A percentile compares a stretch with the other conserved stretches of the same genome.
Evolutionary conservation across 2,113 vertebrate genomes (phyloP).

Genomic region (Sceloporus tristichus): DNA sequence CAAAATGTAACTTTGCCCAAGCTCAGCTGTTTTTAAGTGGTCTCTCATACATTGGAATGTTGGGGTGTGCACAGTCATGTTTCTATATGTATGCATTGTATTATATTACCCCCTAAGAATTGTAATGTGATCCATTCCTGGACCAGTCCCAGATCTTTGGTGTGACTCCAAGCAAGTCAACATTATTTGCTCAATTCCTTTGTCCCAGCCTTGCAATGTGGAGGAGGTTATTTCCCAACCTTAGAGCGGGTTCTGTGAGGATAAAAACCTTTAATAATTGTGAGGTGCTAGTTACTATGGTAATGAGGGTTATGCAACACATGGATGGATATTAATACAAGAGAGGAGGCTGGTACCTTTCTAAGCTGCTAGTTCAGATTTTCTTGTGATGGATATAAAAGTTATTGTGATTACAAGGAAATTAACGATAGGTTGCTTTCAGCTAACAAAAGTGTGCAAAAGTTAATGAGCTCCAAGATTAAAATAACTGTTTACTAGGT

Average conservation of each 20-base stretch:
- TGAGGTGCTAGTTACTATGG: conserved; percentile 46
- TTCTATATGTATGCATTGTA: not conserved
- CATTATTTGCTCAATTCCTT: conserved; percentile 17
- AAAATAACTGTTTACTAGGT: not conserved
- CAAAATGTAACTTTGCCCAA: not conserved
- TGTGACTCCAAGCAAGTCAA: not conserved
- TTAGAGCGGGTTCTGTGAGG: conserved; percentile 19
- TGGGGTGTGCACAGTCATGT: not conserved
- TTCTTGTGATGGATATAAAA: conserved; percentile 28
- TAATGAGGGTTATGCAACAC: conserved; percentile 38
- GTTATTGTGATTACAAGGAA: conserved; percentile 8
- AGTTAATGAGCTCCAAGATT: not conserved
- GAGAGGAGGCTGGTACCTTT: conserved; percentile 7
- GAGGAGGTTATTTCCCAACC: conserved; percentile 23
- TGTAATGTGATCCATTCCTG: not conserved
- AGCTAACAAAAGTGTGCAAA: not conserved
- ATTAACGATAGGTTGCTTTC: conserved; percentile 26
- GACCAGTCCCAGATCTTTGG: not conserved
- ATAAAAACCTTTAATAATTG: conserved; percentile 32
- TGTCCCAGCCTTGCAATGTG: not conserved
- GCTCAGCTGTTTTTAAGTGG: not conserved
- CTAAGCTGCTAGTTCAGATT: not conserved
- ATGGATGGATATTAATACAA: conserved; percentile 29
- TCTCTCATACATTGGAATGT: no score
- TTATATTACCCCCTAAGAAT: not conserved